Conservation (phyloP, 1,140 invertebrate genomes). For the Drosophila ficusphila region DNA sequence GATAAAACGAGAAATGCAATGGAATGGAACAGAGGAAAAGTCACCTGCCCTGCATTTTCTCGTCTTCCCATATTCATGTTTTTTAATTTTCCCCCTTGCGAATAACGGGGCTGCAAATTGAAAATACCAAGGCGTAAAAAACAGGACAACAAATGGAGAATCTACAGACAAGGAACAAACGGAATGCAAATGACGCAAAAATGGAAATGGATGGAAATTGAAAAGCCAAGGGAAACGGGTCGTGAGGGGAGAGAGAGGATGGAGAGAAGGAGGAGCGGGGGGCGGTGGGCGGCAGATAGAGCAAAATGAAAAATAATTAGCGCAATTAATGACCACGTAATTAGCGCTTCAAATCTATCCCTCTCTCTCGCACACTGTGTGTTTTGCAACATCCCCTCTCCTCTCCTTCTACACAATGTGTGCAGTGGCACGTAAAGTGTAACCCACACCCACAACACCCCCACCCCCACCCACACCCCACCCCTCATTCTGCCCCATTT, state of each 20-base stretch:
- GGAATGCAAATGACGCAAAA: constrained; percentile 75
- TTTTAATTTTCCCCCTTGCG: not conserved
- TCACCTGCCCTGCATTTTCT: constrained; percentile 15
- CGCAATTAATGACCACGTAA: constrained; percentile 83
- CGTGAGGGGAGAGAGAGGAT: too few species aligned
- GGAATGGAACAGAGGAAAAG: constrained; percentile 28
- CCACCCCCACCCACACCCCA: not conserved
- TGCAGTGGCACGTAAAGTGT: constrained; percentile 65
- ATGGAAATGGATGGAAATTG: constrained; percentile 71
- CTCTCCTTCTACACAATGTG: constrained; percentile 53
- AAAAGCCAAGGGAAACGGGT: constrained; percentile 8
- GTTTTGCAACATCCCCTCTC: not conserved
- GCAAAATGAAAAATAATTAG: constrained; percentile 82
- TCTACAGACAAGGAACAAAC: constrained; percentile 27
- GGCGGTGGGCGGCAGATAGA: not conserved
- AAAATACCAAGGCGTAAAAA: constrained; percentile 35
- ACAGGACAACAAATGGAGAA: constrained; percentile 15
- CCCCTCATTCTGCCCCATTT: not conserved
- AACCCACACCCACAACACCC: constrained; percentile 1
- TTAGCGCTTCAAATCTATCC: constrained; percentile 74
- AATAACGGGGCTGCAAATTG: constrained; percentile 40
- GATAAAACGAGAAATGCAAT: constrained; percentile 31
- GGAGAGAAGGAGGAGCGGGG: too few species aligned
- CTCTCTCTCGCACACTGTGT: not conserved
- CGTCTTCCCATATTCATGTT: not conserved